Evolutionary conservation across 2,888 invertebrate species (phyloP), one percentile per base, ranked within the genome.

Genomic region (Cryptocephalus moraei): DNA sequence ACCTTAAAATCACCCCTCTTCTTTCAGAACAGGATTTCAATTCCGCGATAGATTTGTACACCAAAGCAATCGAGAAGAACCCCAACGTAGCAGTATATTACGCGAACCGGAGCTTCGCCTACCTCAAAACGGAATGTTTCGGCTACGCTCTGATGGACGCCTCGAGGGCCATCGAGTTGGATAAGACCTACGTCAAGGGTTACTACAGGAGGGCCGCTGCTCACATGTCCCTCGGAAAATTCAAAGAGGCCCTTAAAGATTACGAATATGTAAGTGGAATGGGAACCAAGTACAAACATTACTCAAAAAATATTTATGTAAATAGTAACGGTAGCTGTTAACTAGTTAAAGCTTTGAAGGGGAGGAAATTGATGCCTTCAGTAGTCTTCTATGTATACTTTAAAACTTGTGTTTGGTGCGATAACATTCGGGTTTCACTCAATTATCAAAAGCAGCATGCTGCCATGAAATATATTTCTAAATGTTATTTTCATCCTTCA

Each of bases 121-220:
- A 96, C 69, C 73, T 99, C 51, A 86, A 90, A 63, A 85, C 86
- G 48, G 99, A 99, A 73, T 90, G 87, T 70, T 97, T 92, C 71
- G 99, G 99, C 3, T 91, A 87, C 70, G 97, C 97, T 1, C 72
- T 97, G 47, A 76, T 73, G 38, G 99, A 99, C 77, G 97, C 97
- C 1, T 81, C 91, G 1, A 85, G 85, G 66, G 86, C 97, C 1
- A 88, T 99, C 48, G 87, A 90, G 69, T 69, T 92, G 54, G 95
- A 99, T 71, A 84, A 81, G 60, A 76, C 78, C 22, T 99, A 96
- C 68, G 78, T 94, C 22, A 97, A 99, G 75, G 97, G 94, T 1
- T 99, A 94, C 69, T 99, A 97, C 70, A 80, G 99, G 62, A 78
- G 97, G 64, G 99, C 97, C 1, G 92, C 93, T 1, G 88, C 99